Conservation (phyloP, 2,113 vertebrate genomes). For the Empidonax traillii region DNA sequence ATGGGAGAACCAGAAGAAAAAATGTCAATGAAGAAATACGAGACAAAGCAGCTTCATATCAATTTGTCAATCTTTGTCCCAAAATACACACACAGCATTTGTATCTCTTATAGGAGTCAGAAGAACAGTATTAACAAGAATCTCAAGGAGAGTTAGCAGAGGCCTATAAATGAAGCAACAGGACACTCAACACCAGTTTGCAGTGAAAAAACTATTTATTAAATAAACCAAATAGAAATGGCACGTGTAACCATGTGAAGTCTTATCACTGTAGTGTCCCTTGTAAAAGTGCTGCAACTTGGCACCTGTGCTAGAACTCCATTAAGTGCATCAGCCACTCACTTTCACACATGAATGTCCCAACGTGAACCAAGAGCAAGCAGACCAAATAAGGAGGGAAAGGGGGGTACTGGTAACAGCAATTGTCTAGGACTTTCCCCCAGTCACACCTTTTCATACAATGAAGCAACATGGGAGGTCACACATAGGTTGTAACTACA, state of each 20-base stretch:
- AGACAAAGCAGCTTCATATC: neutral
- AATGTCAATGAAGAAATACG: neutral
- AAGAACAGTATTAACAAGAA: accelerated
- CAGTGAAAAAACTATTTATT: conserved; percentile 2
- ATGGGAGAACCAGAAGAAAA: neutral
- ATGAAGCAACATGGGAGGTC: accelerated
- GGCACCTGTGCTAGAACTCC: neutral
- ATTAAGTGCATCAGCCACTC: neutral
- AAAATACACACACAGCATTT: accelerated
- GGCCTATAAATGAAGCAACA: neutral
- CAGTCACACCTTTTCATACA: neutral
- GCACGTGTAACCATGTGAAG: neutral
- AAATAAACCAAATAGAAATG: neutral
- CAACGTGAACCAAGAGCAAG: accelerated
- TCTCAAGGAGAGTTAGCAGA: neutral
- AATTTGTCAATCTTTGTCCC: neutral
- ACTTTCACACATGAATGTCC: neutral
- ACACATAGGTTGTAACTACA: neutral
- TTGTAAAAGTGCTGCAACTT: neutral
- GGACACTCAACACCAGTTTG: neutral
- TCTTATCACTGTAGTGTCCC: neutral
- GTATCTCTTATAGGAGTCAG: accelerated
- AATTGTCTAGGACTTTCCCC: neutral
- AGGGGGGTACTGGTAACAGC: accelerated
- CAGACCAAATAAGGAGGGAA: neutral